Percentiles rank a stretch among this genome's conserved stretches.
phyloP scores from a whole-genome alignment of 2,888 invertebrate species.

The Lasioglossum marginatum region DNA sequence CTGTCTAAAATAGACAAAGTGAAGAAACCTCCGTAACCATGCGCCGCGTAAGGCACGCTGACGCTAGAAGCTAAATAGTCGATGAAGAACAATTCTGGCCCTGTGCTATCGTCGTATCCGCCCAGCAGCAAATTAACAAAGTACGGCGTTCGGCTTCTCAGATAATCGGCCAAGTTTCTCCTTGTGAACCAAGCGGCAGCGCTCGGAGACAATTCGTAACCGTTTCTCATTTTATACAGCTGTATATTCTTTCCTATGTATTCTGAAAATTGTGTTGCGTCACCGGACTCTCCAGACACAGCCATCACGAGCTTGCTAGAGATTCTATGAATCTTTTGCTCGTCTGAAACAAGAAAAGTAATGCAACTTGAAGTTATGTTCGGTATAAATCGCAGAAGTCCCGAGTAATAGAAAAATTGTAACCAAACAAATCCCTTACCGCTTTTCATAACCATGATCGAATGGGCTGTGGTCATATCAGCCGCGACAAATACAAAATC shows the following conservation, averaged over 20 bases:
- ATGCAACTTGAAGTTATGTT: not conserved
- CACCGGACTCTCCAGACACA: conserved; percentile 97
- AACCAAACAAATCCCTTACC: conserved; percentile 86
- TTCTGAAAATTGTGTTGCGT: conserved; percentile 98
- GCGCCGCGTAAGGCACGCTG: conserved; percentile 95
- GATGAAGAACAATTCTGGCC: conserved; percentile 95
- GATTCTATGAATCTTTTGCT: conserved; percentile 96
- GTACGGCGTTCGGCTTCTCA: conserved; percentile 93
- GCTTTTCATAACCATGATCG: conserved; percentile 97
- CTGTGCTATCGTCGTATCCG: conserved; percentile 94
- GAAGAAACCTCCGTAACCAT: conserved; percentile 98
- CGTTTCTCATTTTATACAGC: conserved; percentile 99
- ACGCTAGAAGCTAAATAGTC: conserved; percentile 97
- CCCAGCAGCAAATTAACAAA: conserved; percentile 94
- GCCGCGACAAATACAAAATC: conserved; percentile 97
- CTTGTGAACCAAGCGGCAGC: conserved; percentile 98
- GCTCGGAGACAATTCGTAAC: conserved; percentile 96
- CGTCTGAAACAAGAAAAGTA: conserved; percentile 88
- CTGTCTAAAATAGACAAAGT: conserved; percentile 97
- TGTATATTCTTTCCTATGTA: conserved; percentile 99
- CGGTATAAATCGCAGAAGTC: not conserved
- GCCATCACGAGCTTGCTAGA: conserved; percentile 96
- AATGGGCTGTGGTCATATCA: conserved; percentile 94
- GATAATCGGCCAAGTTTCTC: conserved; percentile 95
- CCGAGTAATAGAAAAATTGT: not conserved